Base-by-base conservation (phyloP, 2,113 vertebrate genomes). In the Platichthys stellatus region DNA sequence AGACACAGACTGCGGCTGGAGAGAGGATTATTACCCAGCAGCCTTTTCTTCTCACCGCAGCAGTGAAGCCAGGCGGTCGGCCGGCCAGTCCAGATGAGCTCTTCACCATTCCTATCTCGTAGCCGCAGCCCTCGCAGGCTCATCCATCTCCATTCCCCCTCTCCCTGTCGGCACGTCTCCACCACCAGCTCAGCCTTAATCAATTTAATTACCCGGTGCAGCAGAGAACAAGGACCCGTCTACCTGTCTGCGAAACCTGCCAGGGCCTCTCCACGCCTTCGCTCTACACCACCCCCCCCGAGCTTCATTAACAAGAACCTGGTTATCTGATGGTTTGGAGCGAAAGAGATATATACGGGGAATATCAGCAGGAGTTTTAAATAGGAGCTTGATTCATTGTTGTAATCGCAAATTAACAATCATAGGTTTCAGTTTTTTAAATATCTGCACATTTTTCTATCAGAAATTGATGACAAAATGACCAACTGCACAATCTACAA, bases 91-190 rank as follows among this genome's bases (percentile, higher is more conserved):
- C 7, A 72, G 76, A 86, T 83, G 82, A 81, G 85, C 80, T 85
- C 85, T 74, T 92, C 89, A 81, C 83, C 81, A 89, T 87, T 92
- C 88, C 87, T 85, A 72, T 90, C 90, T 91, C 79, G 73, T 84
- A 84, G 84, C 86, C 49, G 65, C 92, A 89, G 79, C 84, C 84
- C 72, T 60, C 38, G 43, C 71, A 65, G 86, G 81, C 72, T 90
- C 88, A 89, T 93, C 88, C 78, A 89, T 92, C 91, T 93, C 90
- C 67, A 90, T 90, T 91, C 88, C 79, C 79, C 73, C 65, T 0
- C 76, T 79, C 69, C 18, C 75, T 88, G 91, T 87, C 79, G 56
- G 43, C 23, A 9, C n/a, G 64, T 81, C 84, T 74, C 28, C 81
- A 78, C 76, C 78, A 35, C 45, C 71, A 72, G 70, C 82, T 86